phyloP scores from a whole-genome alignment of 2,888 invertebrate species.

The Stenoptilia bipunctidactyla region DNA sequence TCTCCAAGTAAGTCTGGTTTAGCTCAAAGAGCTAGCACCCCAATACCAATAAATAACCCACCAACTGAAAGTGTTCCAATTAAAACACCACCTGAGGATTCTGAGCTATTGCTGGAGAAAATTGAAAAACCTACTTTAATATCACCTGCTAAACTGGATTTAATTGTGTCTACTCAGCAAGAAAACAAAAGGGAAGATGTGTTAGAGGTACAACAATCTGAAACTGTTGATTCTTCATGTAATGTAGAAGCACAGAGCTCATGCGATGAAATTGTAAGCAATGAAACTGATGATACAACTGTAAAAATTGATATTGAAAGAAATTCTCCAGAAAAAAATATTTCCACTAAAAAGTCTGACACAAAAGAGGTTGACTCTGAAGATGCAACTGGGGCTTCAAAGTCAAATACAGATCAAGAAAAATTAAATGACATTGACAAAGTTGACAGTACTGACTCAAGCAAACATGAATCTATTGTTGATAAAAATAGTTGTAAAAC shows the following conservation, averaged over 20 bases:
- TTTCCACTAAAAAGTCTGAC: not conserved
- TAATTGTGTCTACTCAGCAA: not conserved
- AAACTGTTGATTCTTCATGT: slow-evolving; percentile 25
- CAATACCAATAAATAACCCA: slow-evolving; percentile 7
- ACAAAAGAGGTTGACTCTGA: not conserved
- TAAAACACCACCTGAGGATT: not conserved
- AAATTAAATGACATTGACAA: slow-evolving; percentile 9
- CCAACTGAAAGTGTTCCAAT: not conserved
- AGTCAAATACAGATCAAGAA: slow-evolving; percentile 8
- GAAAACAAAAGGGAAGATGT: slow-evolving; percentile 9
- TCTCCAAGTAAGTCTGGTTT: not conserved
- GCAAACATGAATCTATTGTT: slow-evolving; percentile 12
- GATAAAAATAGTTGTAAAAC: slow-evolving; percentile 8
- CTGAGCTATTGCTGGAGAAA: no score
- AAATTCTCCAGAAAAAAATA: no score
- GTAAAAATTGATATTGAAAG: no score
- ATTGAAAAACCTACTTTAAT: no score
- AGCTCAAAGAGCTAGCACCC: slow-evolving; percentile 2
- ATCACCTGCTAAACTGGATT: no score
- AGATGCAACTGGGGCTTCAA: not conserved
- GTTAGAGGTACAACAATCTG: slow-evolving; percentile 16
- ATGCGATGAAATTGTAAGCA: no score
- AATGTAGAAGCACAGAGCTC: slow-evolving; percentile 15
- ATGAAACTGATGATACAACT: no score
- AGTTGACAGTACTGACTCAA: slow-evolving; percentile 6